Percentiles rank a stretch among this genome's conserved stretches.
Conservation (phyloP, 2,888 invertebrate species). For the Drosophila mercatorum region DNA sequence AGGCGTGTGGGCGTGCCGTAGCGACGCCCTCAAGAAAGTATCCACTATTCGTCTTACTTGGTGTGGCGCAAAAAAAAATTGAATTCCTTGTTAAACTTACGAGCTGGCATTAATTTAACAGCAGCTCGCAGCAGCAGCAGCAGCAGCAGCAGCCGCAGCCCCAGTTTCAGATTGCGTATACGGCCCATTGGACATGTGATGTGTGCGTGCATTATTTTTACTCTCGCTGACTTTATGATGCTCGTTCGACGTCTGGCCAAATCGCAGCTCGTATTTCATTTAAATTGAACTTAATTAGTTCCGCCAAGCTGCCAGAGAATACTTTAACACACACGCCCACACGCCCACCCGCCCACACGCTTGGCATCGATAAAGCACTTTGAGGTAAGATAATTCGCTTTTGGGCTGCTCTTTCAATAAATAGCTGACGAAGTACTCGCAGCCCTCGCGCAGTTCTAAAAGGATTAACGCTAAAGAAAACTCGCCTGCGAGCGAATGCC, state of each 20-base stretch:
- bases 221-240: conserved; percentile 66
- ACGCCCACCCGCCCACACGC: not conserved
- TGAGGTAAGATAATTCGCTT: conserved; percentile 37
- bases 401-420: conserved; percentile 77
- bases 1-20: conserved; percentile 27
- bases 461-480: conserved; percentile 49
- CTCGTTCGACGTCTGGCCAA: conserved; percentile 57
- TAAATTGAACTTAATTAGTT: conserved; percentile 80
- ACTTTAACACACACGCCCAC: conserved; percentile 12
- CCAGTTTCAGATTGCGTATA: conserved; percentile 67
- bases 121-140: conserved; percentile 40
- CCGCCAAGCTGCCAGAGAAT: conserved; percentile 58
- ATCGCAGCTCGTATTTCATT: conserved; percentile 78
- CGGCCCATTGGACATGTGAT: conserved; percentile 71
- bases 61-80: conserved; percentile 76
- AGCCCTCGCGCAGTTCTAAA: conserved; percentile 36
- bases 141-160: conserved; percentile 6
- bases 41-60: conserved; percentile 73
- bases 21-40: conserved; percentile 54
- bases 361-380: conserved; percentile 7
- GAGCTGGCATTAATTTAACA: conserved; percentile 82
- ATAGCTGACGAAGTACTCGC: conserved; percentile 29
- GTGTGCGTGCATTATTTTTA: conserved; percentile 58
- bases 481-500: conserved; percentile 13
- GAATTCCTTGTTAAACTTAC: conserved; percentile 83